Evolutionary conservation across 2,113 vertebrate species (phyloP).

Genomic region (Nesoenas mayeri): DNA sequence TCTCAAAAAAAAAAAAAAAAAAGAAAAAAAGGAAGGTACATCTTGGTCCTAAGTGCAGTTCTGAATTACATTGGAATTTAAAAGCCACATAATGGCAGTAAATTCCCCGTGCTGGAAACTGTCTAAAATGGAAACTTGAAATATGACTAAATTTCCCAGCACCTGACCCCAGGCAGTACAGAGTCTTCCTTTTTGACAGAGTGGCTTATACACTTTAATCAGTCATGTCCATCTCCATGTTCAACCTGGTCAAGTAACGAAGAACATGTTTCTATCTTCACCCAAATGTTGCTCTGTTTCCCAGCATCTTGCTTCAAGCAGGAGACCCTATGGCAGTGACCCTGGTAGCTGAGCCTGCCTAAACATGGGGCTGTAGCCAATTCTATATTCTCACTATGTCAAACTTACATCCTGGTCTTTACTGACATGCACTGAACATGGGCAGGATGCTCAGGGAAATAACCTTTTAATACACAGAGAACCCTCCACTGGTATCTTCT

Average conservation of each 20-base stretch:
- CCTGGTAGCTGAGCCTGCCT: not conserved
- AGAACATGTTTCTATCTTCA: not conserved
- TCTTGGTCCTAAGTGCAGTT: slow-evolving; percentile 5
- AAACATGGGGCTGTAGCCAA: not conserved
- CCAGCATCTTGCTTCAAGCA: not conserved
- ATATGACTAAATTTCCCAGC: not conserved
- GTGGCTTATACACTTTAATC: not conserved
- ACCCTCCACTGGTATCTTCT: not conserved
- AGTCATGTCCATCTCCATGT: not conserved
- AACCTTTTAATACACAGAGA: not conserved
- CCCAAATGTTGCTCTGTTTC: not conserved
- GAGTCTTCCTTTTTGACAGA: not conserved
- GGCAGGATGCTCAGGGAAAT: not conserved
- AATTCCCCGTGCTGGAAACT: not conserved
- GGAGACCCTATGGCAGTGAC: not conserved
- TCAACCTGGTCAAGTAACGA: not conserved
- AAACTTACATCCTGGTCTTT: not conserved
- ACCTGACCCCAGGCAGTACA: not conserved
- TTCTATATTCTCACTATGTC: not conserved
- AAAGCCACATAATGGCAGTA: not conserved
- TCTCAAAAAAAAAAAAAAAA: not conserved
- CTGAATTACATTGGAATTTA: slow-evolving; percentile 28
- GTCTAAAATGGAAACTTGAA: not conserved
- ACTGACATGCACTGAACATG: not conserved
- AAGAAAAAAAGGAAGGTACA: not conserved